Conservation (phyloP, 1,140 invertebrate species). For the Tachypleus tridentatus region DNA sequence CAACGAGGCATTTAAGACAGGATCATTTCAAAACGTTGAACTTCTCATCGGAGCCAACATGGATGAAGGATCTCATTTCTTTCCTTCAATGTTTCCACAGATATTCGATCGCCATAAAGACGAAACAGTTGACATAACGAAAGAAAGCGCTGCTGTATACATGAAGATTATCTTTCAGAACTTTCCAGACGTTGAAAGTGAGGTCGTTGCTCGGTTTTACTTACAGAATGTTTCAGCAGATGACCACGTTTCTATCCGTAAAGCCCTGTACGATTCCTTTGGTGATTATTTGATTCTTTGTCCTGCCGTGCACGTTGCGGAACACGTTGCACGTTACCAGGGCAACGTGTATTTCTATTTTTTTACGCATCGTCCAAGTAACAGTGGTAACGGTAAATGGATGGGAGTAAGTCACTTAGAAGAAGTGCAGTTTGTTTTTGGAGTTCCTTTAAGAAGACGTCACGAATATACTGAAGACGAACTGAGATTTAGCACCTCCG, state of each 20-base stretch:
- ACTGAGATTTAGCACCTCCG: conserved; percentile 6
- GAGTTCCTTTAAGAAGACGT: conserved; percentile 11
- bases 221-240: not conserved
- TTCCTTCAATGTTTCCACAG: not conserved
- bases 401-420: conserved; percentile 18
- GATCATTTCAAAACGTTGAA: conserved; percentile 5
- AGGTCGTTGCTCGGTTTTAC: not conserved
- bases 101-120: too few relatives aligned
- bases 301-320: conserved; percentile 1
- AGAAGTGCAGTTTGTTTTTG: conserved; percentile 23
- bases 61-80: conserved; percentile 6
- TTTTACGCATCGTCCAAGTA: conserved; percentile 17
- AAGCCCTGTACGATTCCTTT: conserved; percentile 12
- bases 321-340: not conserved
- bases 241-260: not conserved
- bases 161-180: not conserved
- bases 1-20: not conserved
- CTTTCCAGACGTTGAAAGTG: not conserved
- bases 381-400: conserved; percentile 12
- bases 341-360: conserved; percentile 20
- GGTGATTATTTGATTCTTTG: conserved; percentile 16
- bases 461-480: conserved; percentile 8
- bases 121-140: too few relatives aligned
- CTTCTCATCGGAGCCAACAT: conserved; percentile 8
- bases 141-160: too few relatives aligned